These are phyloP conservation scores for Morinoia aosen DNA, from an alignment of 2,888 invertebrate genomes.

Conservation along the genomic window DNA sequence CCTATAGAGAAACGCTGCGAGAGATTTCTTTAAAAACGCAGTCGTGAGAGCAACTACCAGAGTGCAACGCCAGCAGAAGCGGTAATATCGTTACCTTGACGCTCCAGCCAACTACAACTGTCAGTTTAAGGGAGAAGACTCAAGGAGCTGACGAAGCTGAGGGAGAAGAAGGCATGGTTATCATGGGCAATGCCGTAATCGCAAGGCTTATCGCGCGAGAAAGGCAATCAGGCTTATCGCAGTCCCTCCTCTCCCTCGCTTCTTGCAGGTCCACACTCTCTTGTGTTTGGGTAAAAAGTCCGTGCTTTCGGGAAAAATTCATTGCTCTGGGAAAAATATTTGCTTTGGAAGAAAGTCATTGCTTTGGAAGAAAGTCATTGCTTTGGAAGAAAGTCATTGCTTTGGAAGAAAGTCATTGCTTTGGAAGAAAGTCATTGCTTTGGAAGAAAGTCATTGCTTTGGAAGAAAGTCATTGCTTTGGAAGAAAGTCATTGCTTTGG, in stretches of 20 bases:
- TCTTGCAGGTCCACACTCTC: not conserved
- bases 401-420: no score
- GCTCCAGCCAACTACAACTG: not conserved
- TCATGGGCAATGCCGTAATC: conserved; percentile 12
- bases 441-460: no score
- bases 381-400: no score
- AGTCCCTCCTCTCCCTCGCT: not conserved
- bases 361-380: no score
- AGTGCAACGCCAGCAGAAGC: not conserved
- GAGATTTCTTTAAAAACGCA: no score
- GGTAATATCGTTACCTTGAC: not conserved
- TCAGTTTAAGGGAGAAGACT: not conserved
- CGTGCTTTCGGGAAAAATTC: no score
- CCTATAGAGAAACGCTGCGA: not conserved
- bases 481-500: no score
- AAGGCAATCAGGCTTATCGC: conserved; percentile 48
- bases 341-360: no score
- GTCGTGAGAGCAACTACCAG: not conserved
- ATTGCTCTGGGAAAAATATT: no score
- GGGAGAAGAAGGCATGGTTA: conserved; percentile 21
- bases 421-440: no score
- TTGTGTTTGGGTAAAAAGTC: not conserved
- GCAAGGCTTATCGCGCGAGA: conserved; percentile 19
- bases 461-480: no score
- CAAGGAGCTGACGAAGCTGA: not conserved